Evolutionary conservation across 2,113 vertebrate species (phyloP), one percentile per base, ranked within the genome.

Genomic region (Oreochromis tanganicae): DNA sequence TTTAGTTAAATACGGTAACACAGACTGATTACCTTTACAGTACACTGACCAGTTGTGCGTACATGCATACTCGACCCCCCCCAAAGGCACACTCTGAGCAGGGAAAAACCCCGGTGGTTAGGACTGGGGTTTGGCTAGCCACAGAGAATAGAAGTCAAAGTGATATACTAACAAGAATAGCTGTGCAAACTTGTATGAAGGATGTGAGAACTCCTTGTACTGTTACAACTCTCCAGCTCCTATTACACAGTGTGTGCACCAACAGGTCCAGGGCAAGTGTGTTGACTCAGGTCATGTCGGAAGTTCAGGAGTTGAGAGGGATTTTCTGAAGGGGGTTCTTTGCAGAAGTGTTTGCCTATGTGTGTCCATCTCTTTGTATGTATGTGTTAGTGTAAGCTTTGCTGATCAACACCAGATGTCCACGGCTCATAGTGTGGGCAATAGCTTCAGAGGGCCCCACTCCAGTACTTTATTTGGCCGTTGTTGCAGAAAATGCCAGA

Each of bases 281-380:
- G 93, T 87, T 96, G 95, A 96, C 95, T 94, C 93, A 85, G 88
- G 94, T 95, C 93, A 94, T 96, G 95, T 96, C 95, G 95, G 95
- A 97, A 96, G 96, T 97, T 97, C 95, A 96, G 94, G 89, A 96
- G 96, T 96, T 97, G 95, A 96, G 95, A 94, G 88, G 94, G 94
- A 94, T 95, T 96, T 96, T 95, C 89, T 94, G 90, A 68, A 86
- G 93, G 88, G 91, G 85, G 93, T 80, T 92, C 92, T 93, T 87
- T 92, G 90, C 89, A 85, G 80, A 90, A 91, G 94, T 93, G 93
- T 94, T 92, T 91, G 92, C 80, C 90, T 87, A 84, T 86, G 90
- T 91, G 92, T 88, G 92, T 91, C 71, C 93, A 32, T 91, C 52
- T 84, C 50, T 90, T 84, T 89, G 84, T 78, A 78, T 88, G 83